phyloP scores from a whole-genome alignment of 2,888 invertebrate genomes.

The Pilophorus perplexus region DNA sequence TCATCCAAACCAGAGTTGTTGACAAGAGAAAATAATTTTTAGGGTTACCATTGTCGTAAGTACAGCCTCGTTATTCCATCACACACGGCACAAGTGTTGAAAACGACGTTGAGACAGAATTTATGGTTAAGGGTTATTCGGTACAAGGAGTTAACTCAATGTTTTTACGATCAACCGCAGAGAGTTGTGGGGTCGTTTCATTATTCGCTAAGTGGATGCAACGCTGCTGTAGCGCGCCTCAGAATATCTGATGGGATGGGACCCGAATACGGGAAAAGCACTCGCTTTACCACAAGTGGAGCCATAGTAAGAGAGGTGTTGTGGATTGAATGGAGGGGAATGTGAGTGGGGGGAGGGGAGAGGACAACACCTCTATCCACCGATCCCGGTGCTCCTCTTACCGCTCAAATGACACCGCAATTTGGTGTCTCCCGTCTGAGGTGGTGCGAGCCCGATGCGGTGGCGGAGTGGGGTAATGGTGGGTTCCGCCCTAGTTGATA shows the following conservation, averaged over 20 bases:
- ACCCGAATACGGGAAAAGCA: constrained; percentile 23
- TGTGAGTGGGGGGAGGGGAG: background rate
- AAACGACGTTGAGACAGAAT: too few species aligned
- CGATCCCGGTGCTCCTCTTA: background rate
- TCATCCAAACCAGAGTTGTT: too few species aligned
- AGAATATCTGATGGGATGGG: constrained; percentile 17
- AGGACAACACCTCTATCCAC: background rate
- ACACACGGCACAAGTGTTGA: too few species aligned
- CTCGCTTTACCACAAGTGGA: constrained; percentile 16
- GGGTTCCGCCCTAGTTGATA: constrained; percentile 23
- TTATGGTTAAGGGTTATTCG: too few species aligned
- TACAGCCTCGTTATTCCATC: too few species aligned
- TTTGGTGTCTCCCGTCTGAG: constrained; percentile 20
- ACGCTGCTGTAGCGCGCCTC: constrained; percentile 8
- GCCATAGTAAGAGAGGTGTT: constrained; percentile 1
- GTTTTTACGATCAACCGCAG: constrained; percentile 10
- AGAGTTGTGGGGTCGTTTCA: background rate
- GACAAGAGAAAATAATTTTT: too few species aligned
- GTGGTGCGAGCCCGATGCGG: background rate
- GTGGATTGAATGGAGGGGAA: constrained; percentile 1
- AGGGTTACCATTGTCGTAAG: too few species aligned
- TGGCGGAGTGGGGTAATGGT: constrained; percentile 4
- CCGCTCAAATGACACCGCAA: constrained; percentile 18
- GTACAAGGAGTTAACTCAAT: too few species aligned
- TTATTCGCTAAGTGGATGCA: constrained; percentile 12